These are phyloP conservation scores for Tadarida brasiliensis DNA, from an alignment of 2,797 vertebrate species.

Conservation along the genomic window DNA sequence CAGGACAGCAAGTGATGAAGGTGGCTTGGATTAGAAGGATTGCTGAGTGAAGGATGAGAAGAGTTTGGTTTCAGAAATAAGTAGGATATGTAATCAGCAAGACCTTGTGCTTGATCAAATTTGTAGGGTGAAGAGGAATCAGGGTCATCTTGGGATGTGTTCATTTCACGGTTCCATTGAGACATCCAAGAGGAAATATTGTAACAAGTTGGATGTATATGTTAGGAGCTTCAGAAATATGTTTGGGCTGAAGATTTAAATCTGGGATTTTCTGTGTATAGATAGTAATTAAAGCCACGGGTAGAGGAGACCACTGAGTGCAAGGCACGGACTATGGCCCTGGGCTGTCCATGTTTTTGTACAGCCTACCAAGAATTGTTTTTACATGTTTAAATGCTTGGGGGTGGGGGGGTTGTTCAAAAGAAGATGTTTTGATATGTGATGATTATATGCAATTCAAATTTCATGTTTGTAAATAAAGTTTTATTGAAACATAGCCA, in stretches of 20 bases:
- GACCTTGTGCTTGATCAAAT: neutral
- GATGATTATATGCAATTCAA: neutral
- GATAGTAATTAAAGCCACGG: neutral
- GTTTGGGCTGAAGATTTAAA: neutral
- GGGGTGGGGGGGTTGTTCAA: neutral
- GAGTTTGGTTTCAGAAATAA: neutral
- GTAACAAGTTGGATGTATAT: neutral
- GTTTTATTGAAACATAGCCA: neutral
- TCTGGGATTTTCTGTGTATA: neutral
- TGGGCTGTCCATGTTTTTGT: neutral
- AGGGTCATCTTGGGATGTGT: neutral
- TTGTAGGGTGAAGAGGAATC: neutral
- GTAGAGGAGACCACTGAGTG: neutral
- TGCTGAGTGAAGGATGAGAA: neutral
- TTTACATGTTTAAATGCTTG: neutral
- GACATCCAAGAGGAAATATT: neutral
- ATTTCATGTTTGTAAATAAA: neutral
- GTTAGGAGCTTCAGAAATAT: neutral
- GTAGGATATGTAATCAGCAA: neutral
- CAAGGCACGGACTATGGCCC: neutral
- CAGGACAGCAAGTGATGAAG: neutral
- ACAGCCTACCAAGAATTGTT: neutral
- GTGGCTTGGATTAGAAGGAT: neutral
- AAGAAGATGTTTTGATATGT: neutral
- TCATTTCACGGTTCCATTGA: neutral